Conservation (phyloP, 2,797 vertebrate species). For the Squalus acanthias region DNA sequence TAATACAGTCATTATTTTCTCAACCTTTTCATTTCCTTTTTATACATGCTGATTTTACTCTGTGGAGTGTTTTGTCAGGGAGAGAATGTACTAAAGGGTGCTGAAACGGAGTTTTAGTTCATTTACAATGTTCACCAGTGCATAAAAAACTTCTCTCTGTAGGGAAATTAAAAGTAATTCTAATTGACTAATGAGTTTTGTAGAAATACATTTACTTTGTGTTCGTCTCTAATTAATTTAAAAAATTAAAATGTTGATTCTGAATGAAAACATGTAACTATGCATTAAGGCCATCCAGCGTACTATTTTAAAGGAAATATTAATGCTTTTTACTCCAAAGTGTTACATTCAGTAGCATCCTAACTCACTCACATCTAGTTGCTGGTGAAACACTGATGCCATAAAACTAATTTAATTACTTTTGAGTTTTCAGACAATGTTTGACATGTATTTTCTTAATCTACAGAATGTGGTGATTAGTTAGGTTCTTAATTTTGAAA, state of each 20-base stretch:
- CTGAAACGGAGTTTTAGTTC: background rate
- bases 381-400: background rate
- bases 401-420: background rate
- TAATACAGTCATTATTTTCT: background rate
- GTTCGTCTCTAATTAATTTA: too few species aligned
- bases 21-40: background rate
- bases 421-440: too few species aligned
- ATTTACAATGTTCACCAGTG: background rate
- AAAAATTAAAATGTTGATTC: background rate
- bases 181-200: background rate
- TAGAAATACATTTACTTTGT: background rate
- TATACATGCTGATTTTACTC: background rate
- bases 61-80: background rate
- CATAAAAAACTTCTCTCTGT: background rate
- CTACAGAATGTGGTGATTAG: too few species aligned
- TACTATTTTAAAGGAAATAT: background rate
- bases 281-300: background rate
- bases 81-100: background rate
- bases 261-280: background rate
- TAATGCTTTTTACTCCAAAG: background rate
- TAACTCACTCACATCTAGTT: background rate
- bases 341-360: background rate
- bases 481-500: too few species aligned
- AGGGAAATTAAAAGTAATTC: background rate
- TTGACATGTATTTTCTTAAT: too few species aligned